A percentile compares a stretch with the other conserved stretches of the same genome.
Conservation (phyloP, 2,888 invertebrate species). For the Gibbula magus region DNA sequence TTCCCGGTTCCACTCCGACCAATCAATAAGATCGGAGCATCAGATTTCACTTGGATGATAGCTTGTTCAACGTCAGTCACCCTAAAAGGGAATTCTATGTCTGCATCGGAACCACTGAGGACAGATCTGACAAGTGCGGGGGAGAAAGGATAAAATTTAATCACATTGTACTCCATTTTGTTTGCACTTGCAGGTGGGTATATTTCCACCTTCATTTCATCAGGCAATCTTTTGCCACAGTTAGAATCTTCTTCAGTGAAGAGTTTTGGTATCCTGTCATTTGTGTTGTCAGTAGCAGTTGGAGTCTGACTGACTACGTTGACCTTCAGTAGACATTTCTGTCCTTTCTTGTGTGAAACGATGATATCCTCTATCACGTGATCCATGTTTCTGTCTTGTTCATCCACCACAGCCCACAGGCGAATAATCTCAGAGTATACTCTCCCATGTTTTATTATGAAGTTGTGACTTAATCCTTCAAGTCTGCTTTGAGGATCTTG, state of each 20-base stretch:
- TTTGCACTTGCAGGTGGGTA: conserved; percentile 64
- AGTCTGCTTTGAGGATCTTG: conserved; percentile 54
- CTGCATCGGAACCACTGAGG: conserved; percentile 52
- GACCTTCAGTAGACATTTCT: conserved; percentile 58
- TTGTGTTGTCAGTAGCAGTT: conserved; percentile 33
- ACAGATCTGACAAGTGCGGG: conserved; percentile 60
- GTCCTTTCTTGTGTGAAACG: conserved; percentile 59
- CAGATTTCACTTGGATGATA: conserved; percentile 59
- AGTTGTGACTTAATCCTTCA: conserved; percentile 43
- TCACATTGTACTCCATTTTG: conserved; percentile 65
- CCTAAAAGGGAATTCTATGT: conserved; percentile 68
- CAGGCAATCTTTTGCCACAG: conserved; percentile 34
- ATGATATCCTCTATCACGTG: conserved; percentile 47
- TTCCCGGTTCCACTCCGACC: conserved; percentile 71
- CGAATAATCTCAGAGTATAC: conserved; percentile 65
- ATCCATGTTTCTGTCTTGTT: conserved; percentile 42
- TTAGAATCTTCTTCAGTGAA: conserved; percentile 9
- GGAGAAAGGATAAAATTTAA: conserved; percentile 68
- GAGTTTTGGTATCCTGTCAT: conserved; percentile 31
- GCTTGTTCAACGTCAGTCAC: conserved; percentile 68
- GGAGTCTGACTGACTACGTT: conserved; percentile 51
- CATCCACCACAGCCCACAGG: conserved; percentile 51
- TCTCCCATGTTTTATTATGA: conserved; percentile 49
- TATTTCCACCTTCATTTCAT: conserved; percentile 33
- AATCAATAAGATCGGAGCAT: conserved; percentile 60